A percentile compares a stretch with the other conserved stretches of the same genome.
Evolutionary conservation across 2,113 vertebrate species (phyloP).

Genomic region (Nannospalax galili): DNA sequence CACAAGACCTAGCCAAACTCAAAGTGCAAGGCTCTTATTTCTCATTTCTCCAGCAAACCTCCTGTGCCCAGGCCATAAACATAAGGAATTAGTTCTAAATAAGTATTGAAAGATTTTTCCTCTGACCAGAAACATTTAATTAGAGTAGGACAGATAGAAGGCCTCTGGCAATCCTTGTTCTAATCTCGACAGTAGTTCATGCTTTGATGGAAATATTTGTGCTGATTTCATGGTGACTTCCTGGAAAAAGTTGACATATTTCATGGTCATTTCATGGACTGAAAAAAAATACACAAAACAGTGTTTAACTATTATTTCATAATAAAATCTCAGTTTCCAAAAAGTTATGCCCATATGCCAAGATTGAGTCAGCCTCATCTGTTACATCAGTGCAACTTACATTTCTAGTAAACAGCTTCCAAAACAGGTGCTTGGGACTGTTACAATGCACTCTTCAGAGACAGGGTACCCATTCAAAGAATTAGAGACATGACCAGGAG

Average conservation of each 20-base stretch:
- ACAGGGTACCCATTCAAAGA: background rate
- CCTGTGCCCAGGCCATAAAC: background rate
- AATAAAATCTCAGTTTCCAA: conserved; percentile 75
- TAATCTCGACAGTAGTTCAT: conserved; percentile 67
- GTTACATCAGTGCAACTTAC: background rate
- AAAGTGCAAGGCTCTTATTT: conserved; percentile 36
- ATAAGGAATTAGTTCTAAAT: conserved; percentile 42
- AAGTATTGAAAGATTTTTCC: conserved; percentile 50
- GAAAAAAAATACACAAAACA: conserved; percentile 42
- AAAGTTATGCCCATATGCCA: conserved; percentile 55
- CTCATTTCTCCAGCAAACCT: background rate
- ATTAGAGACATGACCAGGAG: background rate
- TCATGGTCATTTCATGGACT: conserved; percentile 65
- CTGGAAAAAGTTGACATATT: conserved; percentile 74
- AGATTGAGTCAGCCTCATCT: conserved; percentile 45
- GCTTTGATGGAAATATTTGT: conserved; percentile 75
- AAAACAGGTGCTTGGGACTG: background rate
- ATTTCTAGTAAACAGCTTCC: conserved; percentile 56
- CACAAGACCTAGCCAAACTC: background rate
- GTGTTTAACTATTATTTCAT: conserved; percentile 80
- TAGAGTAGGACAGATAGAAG: conserved; percentile 48
- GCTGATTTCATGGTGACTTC: conserved; percentile 79
- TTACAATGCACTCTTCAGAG: background rate
- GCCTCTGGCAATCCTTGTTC: conserved; percentile 55
- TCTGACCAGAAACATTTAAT: conserved; percentile 64